Evolutionary conservation across 2,888 invertebrate genomes (phyloP).

Genomic region (Apodemia hepburni): DNA sequence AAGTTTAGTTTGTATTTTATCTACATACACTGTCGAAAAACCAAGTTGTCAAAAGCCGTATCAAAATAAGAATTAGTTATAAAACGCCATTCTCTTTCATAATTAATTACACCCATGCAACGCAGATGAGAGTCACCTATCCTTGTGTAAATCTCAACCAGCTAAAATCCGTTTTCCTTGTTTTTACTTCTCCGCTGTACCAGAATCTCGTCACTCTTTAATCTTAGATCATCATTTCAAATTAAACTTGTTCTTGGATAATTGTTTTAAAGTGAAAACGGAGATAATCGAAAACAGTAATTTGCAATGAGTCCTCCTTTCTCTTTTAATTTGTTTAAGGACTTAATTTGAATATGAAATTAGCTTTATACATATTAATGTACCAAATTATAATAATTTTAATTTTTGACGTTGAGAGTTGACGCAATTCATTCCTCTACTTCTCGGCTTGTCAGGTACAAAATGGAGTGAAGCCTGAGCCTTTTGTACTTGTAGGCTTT

Average conservation of each 20-base stretch:
- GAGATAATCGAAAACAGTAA: slow-evolving; percentile 8
- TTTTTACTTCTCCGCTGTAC: too few relatives aligned
- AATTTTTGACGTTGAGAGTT: slow-evolving; percentile 44
- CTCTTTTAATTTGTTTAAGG: slow-evolving; percentile 12
- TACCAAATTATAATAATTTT: slow-evolving; percentile 25
- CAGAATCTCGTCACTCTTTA: too few relatives aligned
- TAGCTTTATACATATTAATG: slow-evolving; percentile 14
- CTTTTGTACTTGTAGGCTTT: slow-evolving; percentile 78
- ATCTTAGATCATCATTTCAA: neutral
- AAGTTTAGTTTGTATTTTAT: too few relatives aligned
- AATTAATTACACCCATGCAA: too few relatives aligned
- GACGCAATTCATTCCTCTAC: slow-evolving; percentile 66
- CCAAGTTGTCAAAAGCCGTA: too few relatives aligned
- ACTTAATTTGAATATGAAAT: slow-evolving; percentile 4
- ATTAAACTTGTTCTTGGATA: neutral
- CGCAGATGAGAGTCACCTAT: too few relatives aligned
- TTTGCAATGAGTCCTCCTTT: neutral
- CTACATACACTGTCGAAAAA: too few relatives aligned
- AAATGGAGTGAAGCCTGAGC: slow-evolving; percentile 71
- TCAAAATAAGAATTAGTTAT: too few relatives aligned
- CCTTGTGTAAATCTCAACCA: too few relatives aligned
- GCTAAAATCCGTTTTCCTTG: too few relatives aligned
- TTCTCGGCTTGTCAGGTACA: slow-evolving; percentile 70
- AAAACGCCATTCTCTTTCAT: too few relatives aligned
- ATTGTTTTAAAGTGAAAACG: slow-evolving; percentile 4